Base-by-base conservation (phyloP, 2,797 vertebrate genomes). In the Phalanger gymnotis region DNA sequence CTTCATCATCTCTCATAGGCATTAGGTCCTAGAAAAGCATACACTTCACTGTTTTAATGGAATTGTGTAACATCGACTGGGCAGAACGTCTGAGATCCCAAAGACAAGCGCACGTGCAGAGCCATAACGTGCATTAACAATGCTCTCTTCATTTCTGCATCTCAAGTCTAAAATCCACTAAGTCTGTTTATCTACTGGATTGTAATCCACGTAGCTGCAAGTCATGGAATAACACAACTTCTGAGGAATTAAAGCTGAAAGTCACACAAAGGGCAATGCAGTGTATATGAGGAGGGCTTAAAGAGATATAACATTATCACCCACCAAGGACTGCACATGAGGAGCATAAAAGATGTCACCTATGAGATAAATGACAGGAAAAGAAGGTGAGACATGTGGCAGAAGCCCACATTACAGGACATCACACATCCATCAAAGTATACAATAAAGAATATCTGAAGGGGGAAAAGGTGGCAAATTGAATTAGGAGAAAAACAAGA, bases 401-500 rank as follows among this genome's bases (percentile, higher is more conserved):
- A 81, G 73, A 81, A 81, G 3, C 6, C n/a, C 31, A 13, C 58
- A 34, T 61, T 14, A 34, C 31, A 61, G 31, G 13, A 12, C 30
- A 81, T 25, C 66, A 81, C n/a, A 47, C 22, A 47, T 81, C 40
- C 22, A 81, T 81, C 73, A 81, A 47, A 81, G 22, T 47, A 81
- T 5, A 81, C 19, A 73, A 40, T 40, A 22, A 73, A 27, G 73
- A 81, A 47, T n/a, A n/a, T 47, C 27, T 81, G 22, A 9, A 81
- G 40, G 73, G 19, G 73, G 40, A 66, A 81, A 92, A 92, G 92
- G 28, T 6, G 28, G 25, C 58, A n/a, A 66, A 53, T 52, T 9
- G 5, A 54, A 52, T 94, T 73, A 53, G 28, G 93, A 91, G 53
- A 73, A 47, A 96, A 93, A 94, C 16, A 94, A 40, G 40, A 96